These are phyloP conservation scores for Smutsia temminckii DNA, from an alignment of 2,797 vertebrate genomes.

Conservation along the genomic window DNA sequence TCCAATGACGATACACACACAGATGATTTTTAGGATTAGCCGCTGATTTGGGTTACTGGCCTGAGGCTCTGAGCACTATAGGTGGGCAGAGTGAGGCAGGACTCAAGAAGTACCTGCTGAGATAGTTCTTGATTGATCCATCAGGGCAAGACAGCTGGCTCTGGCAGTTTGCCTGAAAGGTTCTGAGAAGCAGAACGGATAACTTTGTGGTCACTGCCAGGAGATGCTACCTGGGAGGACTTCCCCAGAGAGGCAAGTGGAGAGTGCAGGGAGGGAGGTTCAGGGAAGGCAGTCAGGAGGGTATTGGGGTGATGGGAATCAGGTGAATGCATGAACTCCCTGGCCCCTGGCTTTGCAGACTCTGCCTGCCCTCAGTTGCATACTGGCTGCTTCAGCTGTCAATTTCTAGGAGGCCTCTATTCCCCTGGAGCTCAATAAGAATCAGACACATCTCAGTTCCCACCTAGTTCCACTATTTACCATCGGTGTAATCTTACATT, in stretches of 20 bases:
- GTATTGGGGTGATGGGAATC: background rate
- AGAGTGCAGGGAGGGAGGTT: background rate
- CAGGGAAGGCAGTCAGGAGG: background rate
- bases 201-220: background rate
- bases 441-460: background rate
- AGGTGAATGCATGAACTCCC: rapidly evolving
- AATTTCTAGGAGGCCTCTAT: background rate
- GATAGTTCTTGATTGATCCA: background rate
- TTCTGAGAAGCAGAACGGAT: background rate
- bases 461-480: background rate
- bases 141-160: background rate
- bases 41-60: background rate
- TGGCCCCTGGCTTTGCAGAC: background rate
- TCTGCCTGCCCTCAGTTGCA: background rate
- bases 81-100: background rate
- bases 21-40: slow-evolving; percentile 14
- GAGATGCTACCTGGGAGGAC: background rate
- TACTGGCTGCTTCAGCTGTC: background rate
- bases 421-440: background rate
- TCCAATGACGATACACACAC: slow-evolving; percentile 56
- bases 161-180: background rate
- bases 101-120: background rate
- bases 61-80: background rate
- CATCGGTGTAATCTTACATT: background rate
- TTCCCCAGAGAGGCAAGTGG: background rate